Base-by-base conservation (phyloP, 1,140 invertebrate genomes). In the Bombus consobrinus region DNA sequence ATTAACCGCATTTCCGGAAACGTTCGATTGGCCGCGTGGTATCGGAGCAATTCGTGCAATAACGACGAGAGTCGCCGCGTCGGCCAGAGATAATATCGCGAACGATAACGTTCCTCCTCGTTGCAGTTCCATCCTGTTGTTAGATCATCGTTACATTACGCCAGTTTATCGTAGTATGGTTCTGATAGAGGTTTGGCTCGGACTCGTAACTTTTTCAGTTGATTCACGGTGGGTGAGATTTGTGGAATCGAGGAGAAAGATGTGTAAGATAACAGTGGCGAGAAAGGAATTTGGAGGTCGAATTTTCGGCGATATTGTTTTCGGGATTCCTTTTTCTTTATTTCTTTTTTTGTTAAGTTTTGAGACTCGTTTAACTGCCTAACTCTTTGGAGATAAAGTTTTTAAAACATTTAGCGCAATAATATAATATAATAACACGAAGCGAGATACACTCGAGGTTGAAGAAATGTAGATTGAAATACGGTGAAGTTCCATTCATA, bases 1-100 rank as follows among this genome's bases (percentile, higher is more conserved):
- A 88, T 88, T 89, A 88, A 89, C 84, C 81, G 37, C 76, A 66
- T 47, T 81, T 76, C 73, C 73, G 39, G 83, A 39, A 77, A 85
- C 37, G 39, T 66, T 75, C 84, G 84, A 85, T 81, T 9, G n/a
- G 62, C 15, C 28, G 9, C 37, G 39, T 15, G 62, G 59, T 66
- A 84, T 82, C 41, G 59, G 47, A 73, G n/a, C 47, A 59, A 81
- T 81, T 73, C 25, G 32, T 39, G 43, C 41, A 83, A 66, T 64
- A 83, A 47, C 59, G 59, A 32, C 62, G 37, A 41, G 22, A 28
- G 34, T 39, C 28, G n/a, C 8, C 59, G 18, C 47, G 39, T 6
- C 12, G 47, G 12, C 69, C 25, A 28, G 15, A 73, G 47, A 75
- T 53, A 28, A 53, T 37, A 75, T 75, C 28, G 37, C 32, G 4